Evolutionary conservation across 1,140 invertebrate genomes (phyloP).

Genomic region (Tetramorium alpestre): DNA sequence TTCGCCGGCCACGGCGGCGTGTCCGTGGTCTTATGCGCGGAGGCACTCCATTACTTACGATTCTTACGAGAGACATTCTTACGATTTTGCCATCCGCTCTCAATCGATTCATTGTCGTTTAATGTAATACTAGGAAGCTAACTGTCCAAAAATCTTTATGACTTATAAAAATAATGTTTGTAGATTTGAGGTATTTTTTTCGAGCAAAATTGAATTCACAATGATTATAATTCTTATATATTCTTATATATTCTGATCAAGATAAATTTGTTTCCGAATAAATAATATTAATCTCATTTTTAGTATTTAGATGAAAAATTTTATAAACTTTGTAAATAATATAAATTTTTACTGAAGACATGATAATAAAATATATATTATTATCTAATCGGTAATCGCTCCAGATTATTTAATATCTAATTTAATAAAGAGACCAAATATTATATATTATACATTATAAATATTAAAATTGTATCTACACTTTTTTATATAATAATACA

Average conservation of each 20-base stretch:
- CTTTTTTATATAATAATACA: neutral
- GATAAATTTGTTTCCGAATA: neutral
- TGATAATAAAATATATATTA: neutral
- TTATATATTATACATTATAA: neutral
- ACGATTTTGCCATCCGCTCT: slow-evolving; percentile 47
- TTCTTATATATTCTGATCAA: neutral
- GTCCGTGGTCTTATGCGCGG: slow-evolving; percentile 42
- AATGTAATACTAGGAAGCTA: slow-evolving; percentile 4
- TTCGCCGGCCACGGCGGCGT: slow-evolving; percentile 65
- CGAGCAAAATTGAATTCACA: neutral
- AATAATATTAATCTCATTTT: neutral
- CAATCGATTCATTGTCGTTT: slow-evolving; percentile 21
- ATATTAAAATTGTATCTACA: slow-evolving; percentile 11
- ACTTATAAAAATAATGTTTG: neutral
- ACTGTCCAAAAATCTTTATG: neutral
- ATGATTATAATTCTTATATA: neutral
- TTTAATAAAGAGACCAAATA: neutral
- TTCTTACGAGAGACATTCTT: slow-evolving; percentile 36
- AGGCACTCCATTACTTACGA: slow-evolving; percentile 58
- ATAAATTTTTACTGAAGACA: neutral
- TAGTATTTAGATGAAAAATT: neutral
- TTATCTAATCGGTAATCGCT: neutral
- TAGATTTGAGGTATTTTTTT: neutral
- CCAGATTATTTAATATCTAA: neutral
- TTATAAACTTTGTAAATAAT: neutral